phyloP scores from a whole-genome alignment of 2,113 vertebrate species.

The Planiliza haematocheilus region DNA sequence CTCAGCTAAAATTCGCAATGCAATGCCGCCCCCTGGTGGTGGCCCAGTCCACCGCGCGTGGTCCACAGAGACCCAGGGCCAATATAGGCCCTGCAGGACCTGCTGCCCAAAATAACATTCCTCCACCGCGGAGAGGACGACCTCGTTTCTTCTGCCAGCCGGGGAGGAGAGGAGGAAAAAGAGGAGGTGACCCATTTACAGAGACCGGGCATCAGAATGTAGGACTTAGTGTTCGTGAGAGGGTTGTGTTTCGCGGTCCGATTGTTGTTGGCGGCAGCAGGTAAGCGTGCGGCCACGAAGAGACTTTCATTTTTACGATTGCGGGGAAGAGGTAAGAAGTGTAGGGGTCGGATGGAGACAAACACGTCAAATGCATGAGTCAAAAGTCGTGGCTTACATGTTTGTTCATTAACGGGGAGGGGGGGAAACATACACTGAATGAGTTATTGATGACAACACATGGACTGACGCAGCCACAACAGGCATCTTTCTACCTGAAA shows the following conservation, averaged over 20 bases:
- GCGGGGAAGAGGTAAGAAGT: slow-evolving; percentile 3
- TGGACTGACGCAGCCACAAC: slow-evolving; percentile 21
- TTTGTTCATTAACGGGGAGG: slow-evolving; percentile 18
- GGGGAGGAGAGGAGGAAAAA: slow-evolving; percentile 62
- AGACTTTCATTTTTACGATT: slow-evolving; percentile 14
- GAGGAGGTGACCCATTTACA: slow-evolving; percentile 80
- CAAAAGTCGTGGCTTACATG: slow-evolving; percentile 2
- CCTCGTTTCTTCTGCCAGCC: slow-evolving; percentile 84
- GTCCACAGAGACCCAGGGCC: slow-evolving; percentile 76
- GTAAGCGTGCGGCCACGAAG: slow-evolving; percentile 19
- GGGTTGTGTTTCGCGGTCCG: slow-evolving; percentile 32
- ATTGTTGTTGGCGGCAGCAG: slow-evolving; percentile 24
- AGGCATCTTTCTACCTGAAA: slow-evolving; percentile 90
- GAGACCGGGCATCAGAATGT: slow-evolving; percentile 72
- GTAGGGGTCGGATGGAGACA: slow-evolving; percentile 2
- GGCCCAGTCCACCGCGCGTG: slow-evolving; percentile 69
- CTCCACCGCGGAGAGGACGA: slow-evolving; percentile 80
- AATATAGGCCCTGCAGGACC: slow-evolving; percentile 84
- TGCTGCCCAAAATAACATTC: slow-evolving; percentile 83
- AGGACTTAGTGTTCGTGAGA: slow-evolving; percentile 70
- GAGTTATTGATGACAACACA: slow-evolving; percentile 47
- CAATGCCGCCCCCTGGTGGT: slow-evolving; percentile 70
- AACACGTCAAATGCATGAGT: slow-evolving; percentile 9
- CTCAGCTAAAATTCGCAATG: not conserved
- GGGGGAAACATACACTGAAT: slow-evolving; percentile 28